Evolutionary conservation across 2,888 invertebrate species (phyloP).

Genomic region (Cantharis nigra): DNA sequence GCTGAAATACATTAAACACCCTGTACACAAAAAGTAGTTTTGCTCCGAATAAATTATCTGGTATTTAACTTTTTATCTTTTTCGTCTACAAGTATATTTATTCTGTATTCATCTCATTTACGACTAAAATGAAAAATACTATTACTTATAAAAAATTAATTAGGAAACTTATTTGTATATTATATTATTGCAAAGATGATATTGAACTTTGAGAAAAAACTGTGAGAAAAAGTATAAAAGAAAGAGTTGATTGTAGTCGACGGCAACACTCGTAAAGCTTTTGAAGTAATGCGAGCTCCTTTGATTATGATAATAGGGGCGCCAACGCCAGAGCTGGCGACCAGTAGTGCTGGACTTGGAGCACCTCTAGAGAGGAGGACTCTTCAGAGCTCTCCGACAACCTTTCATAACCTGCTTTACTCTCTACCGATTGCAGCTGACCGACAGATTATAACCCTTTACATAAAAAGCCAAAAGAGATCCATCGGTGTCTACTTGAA

Average conservation of each 20-base stretch:
- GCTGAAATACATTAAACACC: no score
- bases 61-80: no score
- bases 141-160: no score
- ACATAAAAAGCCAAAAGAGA: slow-evolving; percentile 24
- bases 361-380: slow-evolving; percentile 35
- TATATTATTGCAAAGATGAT: background rate
- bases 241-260: slow-evolving; percentile 31
- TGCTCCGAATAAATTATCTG: no score
- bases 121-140: no score
- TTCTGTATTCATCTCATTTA: no score
- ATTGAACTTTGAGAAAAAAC: slow-evolving; percentile 22
- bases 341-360: slow-evolving; percentile 36
- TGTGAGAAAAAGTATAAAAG: slow-evolving; percentile 17
- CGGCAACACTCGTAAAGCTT: slow-evolving; percentile 33
- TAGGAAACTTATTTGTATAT: no score
- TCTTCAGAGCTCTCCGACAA: slow-evolving; percentile 36
- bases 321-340: slow-evolving; percentile 32
- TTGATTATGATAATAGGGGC: slow-evolving; percentile 39
- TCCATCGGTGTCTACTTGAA: slow-evolving; percentile 31
- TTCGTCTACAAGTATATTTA: no score
- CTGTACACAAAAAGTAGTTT: no score
- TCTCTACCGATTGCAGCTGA: slow-evolving; percentile 39
- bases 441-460: slow-evolving; percentile 45
- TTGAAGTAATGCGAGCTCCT: slow-evolving; percentile 38
- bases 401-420: slow-evolving; percentile 38